Conservation (phyloP, 2,797 vertebrate genomes). For the Amblyraja radiata region DNA sequence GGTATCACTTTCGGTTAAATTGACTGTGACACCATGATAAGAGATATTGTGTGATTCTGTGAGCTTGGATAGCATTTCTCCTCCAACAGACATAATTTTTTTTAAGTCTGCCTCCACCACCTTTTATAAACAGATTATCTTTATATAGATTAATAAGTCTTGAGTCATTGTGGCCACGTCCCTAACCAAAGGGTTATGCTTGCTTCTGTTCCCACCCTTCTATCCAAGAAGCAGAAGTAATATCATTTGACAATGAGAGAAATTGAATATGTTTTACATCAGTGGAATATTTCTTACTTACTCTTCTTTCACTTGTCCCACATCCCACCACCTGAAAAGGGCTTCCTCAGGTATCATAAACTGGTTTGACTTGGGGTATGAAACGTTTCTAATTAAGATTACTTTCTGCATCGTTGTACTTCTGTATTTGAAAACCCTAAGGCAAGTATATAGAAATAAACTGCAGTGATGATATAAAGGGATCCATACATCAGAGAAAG, state of each 20-base stretch:
- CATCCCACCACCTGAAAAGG: neutral
- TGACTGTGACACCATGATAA: neutral
- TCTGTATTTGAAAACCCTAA: neutral
- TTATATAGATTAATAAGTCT: neutral
- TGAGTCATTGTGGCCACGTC: constrained; percentile 1
- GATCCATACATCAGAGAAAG: neutral
- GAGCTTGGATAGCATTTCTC: neutral
- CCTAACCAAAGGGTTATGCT: neutral
- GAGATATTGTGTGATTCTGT: neutral
- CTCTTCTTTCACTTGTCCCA: neutral
- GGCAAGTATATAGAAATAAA: neutral
- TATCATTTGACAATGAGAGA: neutral
- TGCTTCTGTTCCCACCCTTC: neutral
- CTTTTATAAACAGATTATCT: constrained; percentile 3
- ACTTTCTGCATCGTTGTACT: neutral
- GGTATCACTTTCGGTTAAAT: neutral
- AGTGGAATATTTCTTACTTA: neutral
- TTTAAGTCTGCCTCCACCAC: neutral
- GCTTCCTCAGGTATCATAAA: neutral
- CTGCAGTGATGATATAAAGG: neutral
- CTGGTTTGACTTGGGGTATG: neutral
- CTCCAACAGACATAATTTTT: neutral
- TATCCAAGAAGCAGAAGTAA: neutral
- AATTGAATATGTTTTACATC: neutral
- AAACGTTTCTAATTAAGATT: neutral